Evolutionary conservation across 2,797 vertebrate species (phyloP).

Genomic region (Notolepis coatsorum): DNA sequence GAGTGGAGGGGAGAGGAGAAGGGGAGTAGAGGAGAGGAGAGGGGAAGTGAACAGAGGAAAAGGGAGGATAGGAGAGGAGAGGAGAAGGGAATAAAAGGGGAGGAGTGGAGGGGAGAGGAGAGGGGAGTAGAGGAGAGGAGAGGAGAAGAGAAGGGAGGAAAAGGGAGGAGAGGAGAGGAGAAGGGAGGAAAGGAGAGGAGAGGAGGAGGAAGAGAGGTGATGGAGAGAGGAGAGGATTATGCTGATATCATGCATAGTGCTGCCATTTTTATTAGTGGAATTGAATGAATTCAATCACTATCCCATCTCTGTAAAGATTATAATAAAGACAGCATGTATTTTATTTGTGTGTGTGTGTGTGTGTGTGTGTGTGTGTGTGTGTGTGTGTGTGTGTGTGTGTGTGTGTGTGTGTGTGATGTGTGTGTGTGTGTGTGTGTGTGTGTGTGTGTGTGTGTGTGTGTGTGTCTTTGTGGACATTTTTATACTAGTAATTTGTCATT

Average conservation of each 20-base stretch:
- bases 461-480: not conserved
- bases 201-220: too few species aligned
- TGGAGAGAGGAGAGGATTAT: not conserved
- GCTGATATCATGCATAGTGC: not conserved
- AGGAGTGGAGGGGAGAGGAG: too few species aligned
- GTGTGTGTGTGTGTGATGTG: conserved; percentile 6
- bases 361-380: not conserved
- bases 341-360: conserved; percentile 2
- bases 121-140: not conserved
- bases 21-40: not conserved
- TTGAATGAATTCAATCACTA: conserved; percentile 7
- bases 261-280: conserved; percentile 1
- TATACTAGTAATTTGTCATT: too few species aligned
- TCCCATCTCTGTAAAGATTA: not conserved
- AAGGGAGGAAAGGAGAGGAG: not conserved
- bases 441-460: not conserved
- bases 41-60: not conserved
- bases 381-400: not conserved
- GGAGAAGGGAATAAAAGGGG: too few species aligned
- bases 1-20: not conserved
- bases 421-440: not conserved
- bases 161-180: not conserved
- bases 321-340: not conserved
- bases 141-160: not conserved
- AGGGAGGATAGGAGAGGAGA: too few species aligned